A percentile compares a stretch with the other conserved stretches of the same genome.
Conservation (phyloP, 2,888 invertebrate genomes). For the Zootermopsis nevadensis region DNA sequence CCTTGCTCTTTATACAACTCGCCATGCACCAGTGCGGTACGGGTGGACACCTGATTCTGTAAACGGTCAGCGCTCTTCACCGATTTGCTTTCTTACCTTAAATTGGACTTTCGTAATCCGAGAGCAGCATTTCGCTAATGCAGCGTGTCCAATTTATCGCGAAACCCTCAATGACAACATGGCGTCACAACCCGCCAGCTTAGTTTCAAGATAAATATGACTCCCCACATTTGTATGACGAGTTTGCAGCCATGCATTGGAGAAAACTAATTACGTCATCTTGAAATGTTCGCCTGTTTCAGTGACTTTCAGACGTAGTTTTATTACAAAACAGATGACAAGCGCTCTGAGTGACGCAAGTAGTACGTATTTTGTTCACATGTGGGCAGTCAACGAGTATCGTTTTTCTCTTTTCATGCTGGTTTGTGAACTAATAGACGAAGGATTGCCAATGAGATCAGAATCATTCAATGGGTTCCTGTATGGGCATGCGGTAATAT, state of each 20-base stretch:
- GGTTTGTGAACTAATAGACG: background rate
- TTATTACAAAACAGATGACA: background rate
- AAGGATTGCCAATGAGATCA: no score
- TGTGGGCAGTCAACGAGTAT: slow-evolving; percentile 3
- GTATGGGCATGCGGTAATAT: no score
- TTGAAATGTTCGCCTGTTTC: background rate
- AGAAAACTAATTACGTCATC: background rate
- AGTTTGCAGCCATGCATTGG: background rate
- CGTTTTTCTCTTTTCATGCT: background rate
- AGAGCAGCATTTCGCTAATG: background rate
- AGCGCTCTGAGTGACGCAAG: background rate
- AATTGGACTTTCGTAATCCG: background rate
- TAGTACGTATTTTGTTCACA: background rate
- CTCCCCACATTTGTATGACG: background rate
- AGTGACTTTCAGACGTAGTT: background rate
- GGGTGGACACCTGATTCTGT: background rate
- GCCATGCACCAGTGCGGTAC: background rate
- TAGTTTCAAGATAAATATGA: no score
- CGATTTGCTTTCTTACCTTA: background rate
- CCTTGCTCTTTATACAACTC: background rate
- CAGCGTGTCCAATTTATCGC: no score
- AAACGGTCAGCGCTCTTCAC: background rate
- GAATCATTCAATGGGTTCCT: no score
- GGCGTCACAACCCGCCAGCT: no score
- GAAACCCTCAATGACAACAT: no score